Evolutionary conservation across 1,140 invertebrate genomes (phyloP), one percentile per base, ranked within the genome.

Genomic region (Caenorhabditis tropicalis): DNA sequence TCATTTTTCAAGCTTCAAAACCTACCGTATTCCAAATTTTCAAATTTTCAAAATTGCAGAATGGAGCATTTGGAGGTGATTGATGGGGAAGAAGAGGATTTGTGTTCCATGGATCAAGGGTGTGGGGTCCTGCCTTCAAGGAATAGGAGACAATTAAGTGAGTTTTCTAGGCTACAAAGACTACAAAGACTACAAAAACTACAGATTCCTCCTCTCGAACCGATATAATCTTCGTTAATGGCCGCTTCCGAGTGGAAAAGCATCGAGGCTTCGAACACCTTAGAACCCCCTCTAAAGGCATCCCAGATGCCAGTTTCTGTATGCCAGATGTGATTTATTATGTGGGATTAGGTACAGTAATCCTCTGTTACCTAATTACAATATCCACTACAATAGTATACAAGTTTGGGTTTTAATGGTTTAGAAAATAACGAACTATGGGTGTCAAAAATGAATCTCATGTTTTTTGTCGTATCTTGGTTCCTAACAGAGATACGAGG

Each of bases 211-310:
- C 33, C 36, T 43, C 65, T 10, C 29, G 65, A 24, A 74, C 65
- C 36, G 65, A 74, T 29, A 74, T 74, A 15, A 74, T 74, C 36
- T 74, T 43, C n/a, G 65, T 74, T 0, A 74, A 74, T 24, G 65
- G 65, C 7, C 15, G 65, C 15, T 74, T 74, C 65, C 33, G 65
- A 24, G 24, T 74, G 0, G 65, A 74, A 24, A 74, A 74, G 15
- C 33, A 74, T 24, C 19, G 65, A 7, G n/a, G 21, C 16, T 43
- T 43, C 9, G 36, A 74, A 10, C 6, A 43, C 2, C 10, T 19
- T 6, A 10, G 60, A 19, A 31, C 36, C n/a, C 0, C 65, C 10
- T 74, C 65, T 29, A 43, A 29, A n/a, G 24, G 15, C 12, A 19
- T 31, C 24, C 4, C 19, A 4, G 24, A 15, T 10, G n/a, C n/a